Conservation (phyloP, 1,140 invertebrate genomes). For the Scaptomyza pallida region DNA sequence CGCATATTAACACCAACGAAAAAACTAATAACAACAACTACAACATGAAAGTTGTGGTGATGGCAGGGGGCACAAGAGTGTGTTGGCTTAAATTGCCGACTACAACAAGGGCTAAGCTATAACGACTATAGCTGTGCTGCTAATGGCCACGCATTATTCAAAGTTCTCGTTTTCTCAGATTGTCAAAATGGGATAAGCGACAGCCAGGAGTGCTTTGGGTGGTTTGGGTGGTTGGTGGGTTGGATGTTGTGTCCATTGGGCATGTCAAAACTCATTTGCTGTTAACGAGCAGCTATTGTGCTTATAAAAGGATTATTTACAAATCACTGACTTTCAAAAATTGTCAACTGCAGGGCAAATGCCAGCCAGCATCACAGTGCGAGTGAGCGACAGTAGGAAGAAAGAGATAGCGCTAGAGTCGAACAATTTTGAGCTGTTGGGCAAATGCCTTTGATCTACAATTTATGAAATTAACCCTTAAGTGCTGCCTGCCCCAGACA, state of each 20-base stretch:
- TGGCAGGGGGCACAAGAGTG: conserved; percentile 31
- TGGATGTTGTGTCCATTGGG: conserved; percentile 53
- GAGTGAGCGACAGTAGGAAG: too few relatives aligned
- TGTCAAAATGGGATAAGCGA: conserved; percentile 54
- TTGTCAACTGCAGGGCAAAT: conserved; percentile 81
- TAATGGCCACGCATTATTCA: conserved; percentile 81
- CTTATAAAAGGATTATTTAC: conserved; percentile 82
- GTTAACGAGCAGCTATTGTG: conserved; percentile 79
- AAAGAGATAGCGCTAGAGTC: not conserved
- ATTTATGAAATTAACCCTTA: conserved; percentile 83
- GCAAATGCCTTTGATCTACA: conserved; percentile 75
- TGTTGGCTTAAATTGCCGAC: conserved; percentile 70
- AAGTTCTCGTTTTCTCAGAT: conserved; percentile 74
- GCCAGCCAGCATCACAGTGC: conserved; percentile 38
- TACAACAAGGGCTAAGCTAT: conserved; percentile 42
- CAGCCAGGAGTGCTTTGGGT: not conserved
- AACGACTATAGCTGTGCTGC: conserved; percentile 69
- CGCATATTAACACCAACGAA: conserved; percentile 79
- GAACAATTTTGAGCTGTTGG: conserved; percentile 25
- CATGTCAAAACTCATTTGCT: conserved; percentile 81
- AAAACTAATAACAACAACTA: conserved; percentile 63
- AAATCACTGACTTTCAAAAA: conserved; percentile 83
- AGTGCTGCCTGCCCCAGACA: conserved; percentile 50
- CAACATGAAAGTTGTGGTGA: not conserved
- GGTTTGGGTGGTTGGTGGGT: not conserved